Evolutionary conservation across 2,888 invertebrate genomes (phyloP).

Genomic region (Drosophila sordidula): DNA sequence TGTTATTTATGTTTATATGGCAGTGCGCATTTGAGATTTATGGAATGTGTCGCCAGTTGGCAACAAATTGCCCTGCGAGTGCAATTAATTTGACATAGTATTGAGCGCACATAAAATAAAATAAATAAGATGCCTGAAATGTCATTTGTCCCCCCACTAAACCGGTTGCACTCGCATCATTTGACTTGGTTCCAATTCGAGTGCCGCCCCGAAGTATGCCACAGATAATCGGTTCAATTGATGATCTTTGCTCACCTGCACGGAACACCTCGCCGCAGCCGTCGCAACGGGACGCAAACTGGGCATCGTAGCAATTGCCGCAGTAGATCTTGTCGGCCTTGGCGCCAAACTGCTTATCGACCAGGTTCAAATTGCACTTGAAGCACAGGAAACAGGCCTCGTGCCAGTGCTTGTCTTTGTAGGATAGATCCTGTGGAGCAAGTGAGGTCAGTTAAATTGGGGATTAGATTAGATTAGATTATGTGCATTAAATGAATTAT

Average conservation of each 20-base stretch:
- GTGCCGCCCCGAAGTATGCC: constrained; percentile 65
- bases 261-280: constrained; percentile 99
- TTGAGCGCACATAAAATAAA: constrained; percentile 25
- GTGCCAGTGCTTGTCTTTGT: constrained; percentile 99
- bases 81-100: constrained; percentile 65
- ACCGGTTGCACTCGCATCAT: constrained; percentile 34
- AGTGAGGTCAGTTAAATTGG: not conserved
- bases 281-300: constrained; percentile 99
- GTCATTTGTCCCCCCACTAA: constrained; percentile 4
- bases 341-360: constrained; percentile 99
- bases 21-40: constrained; percentile 54
- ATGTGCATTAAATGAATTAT: no score
- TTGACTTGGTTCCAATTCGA: constrained; percentile 11
- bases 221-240: constrained; percentile 3
- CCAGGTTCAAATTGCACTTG: constrained; percentile 98
- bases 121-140: constrained; percentile 2
- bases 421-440: constrained; percentile 95
- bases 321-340: constrained; percentile 99
- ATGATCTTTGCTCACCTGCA: constrained; percentile 92
- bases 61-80: constrained; percentile 52
- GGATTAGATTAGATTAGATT: not conserved
- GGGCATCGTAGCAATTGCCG: constrained; percentile 99
- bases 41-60: constrained; percentile 56
- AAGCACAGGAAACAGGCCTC: constrained; percentile 99
- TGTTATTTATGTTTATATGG: constrained; percentile 52